Percentiles rank a stretch among this genome's conserved stretches.
These are phyloP conservation scores for Halictus ligatus DNA, from an alignment of 2,888 invertebrate genomes.

Conservation along the genomic window DNA sequence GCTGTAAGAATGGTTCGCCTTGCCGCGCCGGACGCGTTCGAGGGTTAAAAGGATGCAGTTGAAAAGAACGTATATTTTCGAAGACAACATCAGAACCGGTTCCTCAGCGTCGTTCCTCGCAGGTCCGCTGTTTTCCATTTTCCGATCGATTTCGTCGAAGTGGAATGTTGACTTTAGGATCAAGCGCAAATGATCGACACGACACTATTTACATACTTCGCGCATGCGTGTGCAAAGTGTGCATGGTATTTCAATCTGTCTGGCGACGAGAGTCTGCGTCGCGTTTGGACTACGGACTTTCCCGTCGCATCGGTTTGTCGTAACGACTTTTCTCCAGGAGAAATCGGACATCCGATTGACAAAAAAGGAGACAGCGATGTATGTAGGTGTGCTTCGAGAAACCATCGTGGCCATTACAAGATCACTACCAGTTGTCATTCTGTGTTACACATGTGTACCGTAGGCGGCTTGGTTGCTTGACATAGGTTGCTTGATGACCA, in stretches of 20 bases:
- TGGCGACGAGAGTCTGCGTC: neutral
- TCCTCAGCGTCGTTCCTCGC: neutral
- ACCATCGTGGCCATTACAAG: neutral
- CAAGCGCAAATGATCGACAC: neutral
- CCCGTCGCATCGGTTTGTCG: conserved; percentile 30
- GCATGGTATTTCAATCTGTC: neutral
- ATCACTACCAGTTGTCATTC: neutral
- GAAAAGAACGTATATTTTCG: neutral
- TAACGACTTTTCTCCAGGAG: conserved; percentile 41
- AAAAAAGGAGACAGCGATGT: conserved; percentile 19
- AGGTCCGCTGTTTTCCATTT: neutral
- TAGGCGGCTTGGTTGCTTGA: too few relatives aligned
- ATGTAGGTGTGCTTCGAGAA: conserved; percentile 3
- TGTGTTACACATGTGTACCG: neutral
- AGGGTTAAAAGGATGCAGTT: too few relatives aligned
- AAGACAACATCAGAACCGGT: neutral
- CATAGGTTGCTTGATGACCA: neutral
- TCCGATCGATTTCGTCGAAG: neutral
- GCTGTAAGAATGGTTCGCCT: too few relatives aligned
- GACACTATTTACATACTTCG: neutral
- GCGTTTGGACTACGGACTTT: conserved; percentile 29
- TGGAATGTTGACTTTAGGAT: neutral
- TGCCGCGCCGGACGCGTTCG: too few relatives aligned
- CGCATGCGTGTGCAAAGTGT: neutral
- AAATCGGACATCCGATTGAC: conserved; percentile 36